Percentiles rank a stretch among this genome's conserved stretches.
Conservation (phyloP, 2,797 vertebrate genomes). For the Eulemur coronatus region DNA sequence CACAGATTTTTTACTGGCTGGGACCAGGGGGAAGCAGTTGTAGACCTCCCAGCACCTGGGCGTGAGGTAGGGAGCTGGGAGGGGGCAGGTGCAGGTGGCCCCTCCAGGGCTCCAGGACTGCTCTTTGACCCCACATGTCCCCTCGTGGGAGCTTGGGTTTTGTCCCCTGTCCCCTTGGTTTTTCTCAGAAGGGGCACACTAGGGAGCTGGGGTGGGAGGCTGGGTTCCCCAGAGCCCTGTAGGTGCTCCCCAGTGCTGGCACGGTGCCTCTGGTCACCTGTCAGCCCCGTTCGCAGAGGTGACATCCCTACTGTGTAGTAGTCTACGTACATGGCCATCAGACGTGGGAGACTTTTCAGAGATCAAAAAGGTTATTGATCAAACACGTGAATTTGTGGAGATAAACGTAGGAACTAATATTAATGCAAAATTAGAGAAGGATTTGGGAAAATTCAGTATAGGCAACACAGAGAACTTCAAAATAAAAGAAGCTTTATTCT, state of each 20-base stretch:
- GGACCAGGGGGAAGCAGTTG: not conserved
- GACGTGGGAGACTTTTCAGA: not conserved
- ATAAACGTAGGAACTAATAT: not conserved
- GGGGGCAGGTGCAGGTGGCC: not conserved
- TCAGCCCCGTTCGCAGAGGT: not conserved
- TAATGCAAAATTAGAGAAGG: not conserved
- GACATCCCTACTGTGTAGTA: not conserved
- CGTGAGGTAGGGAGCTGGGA: not conserved
- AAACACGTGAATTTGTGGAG: not conserved
- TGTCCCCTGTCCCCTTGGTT: not conserved
- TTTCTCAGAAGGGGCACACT: not conserved
- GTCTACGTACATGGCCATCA: not conserved
- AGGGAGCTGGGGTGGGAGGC: not conserved
- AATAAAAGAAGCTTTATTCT: not conserved
- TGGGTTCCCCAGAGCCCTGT: rapidly evolving
- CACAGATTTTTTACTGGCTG: not conserved
- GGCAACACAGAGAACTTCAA: not conserved
- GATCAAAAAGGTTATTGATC: not conserved
- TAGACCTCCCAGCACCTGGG: too few relatives aligned
- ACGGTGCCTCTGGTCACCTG: too few relatives aligned
- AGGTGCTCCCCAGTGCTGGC: not conserved
- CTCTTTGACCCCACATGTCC: not conserved
- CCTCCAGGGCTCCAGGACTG: too few relatives aligned
- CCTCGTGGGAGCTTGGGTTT: not conserved
- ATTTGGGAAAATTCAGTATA: not conserved